Evolutionary conservation across 2,888 invertebrate species (phyloP).

Genomic region (Steinernema carpocapsae): DNA sequence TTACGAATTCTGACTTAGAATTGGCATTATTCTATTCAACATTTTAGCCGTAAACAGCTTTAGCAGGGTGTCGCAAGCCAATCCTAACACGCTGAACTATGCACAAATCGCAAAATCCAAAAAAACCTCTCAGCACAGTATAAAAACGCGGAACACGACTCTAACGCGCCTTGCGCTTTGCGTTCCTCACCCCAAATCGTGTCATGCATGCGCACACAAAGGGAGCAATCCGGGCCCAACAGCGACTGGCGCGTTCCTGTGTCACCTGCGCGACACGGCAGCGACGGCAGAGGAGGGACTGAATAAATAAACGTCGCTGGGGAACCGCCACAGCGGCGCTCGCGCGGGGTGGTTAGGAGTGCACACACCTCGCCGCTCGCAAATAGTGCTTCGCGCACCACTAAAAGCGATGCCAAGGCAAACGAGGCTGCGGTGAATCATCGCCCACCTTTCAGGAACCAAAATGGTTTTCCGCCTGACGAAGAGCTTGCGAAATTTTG

Average conservation of each 20-base stretch:
- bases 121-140: no score
- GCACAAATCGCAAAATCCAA: no score
- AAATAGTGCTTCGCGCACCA: no score
- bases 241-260: neutral
- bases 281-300: neutral
- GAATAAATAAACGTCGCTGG: slow-evolving; percentile 27
- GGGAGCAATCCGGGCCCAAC: neutral
- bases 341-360: neutral
- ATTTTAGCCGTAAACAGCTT: no score
- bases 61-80: no score
- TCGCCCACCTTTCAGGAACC: neutral
- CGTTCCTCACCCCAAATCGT: neutral
- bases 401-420: neutral
- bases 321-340: neutral
- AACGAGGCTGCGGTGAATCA: neutral
- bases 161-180: no score
- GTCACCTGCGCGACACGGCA: slow-evolving; percentile 19
- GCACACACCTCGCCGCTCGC: neutral
- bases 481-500: neutral
- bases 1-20: no score
- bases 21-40: no score
- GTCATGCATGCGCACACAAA: slow-evolving; percentile 7
- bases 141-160: no score
- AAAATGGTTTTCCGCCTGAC: slow-evolving; percentile 8
- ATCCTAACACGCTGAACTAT: no score